phyloP scores from a whole-genome alignment of 2,113 vertebrate genomes.

The Sinosuthora webbiana region DNA sequence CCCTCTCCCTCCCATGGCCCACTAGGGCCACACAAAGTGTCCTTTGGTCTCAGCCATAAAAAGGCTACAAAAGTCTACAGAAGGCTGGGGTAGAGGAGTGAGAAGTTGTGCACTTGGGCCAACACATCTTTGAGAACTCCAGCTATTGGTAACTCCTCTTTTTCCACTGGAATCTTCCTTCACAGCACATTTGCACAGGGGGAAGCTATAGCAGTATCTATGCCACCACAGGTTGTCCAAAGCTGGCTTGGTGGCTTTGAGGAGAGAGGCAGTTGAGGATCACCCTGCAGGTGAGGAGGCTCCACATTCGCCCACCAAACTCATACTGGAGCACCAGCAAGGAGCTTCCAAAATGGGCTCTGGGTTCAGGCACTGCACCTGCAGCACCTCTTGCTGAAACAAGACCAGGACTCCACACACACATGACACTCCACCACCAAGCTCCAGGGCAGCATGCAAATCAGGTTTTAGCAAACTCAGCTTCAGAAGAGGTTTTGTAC shows the following conservation, averaged over 20 bases:
- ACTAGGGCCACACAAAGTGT: neutral
- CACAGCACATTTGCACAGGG: neutral
- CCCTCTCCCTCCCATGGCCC: neutral
- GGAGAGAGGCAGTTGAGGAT: neutral
- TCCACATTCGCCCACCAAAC: neutral
- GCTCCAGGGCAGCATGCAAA: neutral
- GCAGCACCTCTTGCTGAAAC: neutral
- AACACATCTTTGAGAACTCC: neutral
- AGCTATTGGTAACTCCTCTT: neutral
- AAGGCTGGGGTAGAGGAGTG: neutral
- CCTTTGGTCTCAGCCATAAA: neutral
- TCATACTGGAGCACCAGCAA: neutral
- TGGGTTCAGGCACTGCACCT: neutral
- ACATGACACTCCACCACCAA: neutral
- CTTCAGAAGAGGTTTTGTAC: neutral
- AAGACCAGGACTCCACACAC: neutral
- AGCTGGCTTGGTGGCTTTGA: neutral
- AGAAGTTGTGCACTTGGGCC: neutral
- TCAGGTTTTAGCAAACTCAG: neutral
- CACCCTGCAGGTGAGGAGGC: neutral
- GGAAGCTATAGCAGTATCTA: neutral
- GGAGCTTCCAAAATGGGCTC: neutral
- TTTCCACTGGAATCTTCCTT: neutral
- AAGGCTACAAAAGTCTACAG: neutral
- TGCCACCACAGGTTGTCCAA: neutral